A percentile compares a stretch with the other conserved stretches of the same genome.
These are phyloP conservation scores for Rhynchopsitta pachyrhyncha DNA, from an alignment of 2,113 vertebrate genomes.

Conservation along the genomic window DNA sequence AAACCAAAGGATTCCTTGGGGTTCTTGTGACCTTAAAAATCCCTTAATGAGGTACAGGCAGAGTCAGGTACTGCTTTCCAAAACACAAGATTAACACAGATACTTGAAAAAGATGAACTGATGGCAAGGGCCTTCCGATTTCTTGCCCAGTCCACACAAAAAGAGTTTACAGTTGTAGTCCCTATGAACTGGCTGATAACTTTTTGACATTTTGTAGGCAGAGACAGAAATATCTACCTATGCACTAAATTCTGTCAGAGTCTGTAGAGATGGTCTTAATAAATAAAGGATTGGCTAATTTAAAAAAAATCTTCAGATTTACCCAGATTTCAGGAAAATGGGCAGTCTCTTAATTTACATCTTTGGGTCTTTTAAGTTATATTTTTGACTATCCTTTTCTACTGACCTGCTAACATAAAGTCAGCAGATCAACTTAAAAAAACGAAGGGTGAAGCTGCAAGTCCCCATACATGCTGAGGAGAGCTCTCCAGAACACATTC, in stretches of 20 bases:
- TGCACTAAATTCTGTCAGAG: not conserved
- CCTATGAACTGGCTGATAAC: not conserved
- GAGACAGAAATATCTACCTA: not conserved
- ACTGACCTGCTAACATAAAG: not conserved
- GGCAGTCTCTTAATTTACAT: not conserved
- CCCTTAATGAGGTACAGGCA: not conserved
- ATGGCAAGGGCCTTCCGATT: not conserved
- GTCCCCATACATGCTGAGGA: not conserved
- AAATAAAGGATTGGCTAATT: not conserved
- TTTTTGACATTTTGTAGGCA: not conserved
- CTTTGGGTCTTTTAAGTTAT: rapidly evolving
- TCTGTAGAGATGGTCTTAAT: not conserved
- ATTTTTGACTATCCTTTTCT: not conserved
- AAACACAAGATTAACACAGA: not conserved
- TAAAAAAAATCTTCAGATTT: not conserved
- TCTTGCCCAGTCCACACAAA: not conserved
- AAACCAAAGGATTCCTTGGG: not conserved
- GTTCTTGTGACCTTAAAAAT: not conserved
- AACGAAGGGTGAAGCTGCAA: not conserved
- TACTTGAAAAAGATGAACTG: not conserved
- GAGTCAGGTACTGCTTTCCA: not conserved
- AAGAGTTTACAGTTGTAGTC: not conserved
- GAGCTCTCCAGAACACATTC: not conserved
- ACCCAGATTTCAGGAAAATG: not conserved
- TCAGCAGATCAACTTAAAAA: not conserved